These are phyloP conservation scores for Kryptopterus vitreolus DNA, from an alignment of 2,797 vertebrate genomes.

Conservation along the genomic window DNA sequence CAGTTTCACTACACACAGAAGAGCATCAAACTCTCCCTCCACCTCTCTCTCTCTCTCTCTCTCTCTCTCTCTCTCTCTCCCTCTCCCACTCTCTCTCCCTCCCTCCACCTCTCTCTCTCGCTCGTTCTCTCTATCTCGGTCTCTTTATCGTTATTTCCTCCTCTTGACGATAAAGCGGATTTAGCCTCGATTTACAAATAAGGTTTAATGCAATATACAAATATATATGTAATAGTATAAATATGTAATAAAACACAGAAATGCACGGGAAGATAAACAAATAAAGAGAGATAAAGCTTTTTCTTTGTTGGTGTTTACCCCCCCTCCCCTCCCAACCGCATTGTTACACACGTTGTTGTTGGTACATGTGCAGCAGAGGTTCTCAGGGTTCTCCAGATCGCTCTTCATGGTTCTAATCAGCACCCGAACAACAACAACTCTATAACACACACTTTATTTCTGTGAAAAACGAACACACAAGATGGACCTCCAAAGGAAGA, in stretches of 20 bases:
- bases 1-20: slow-evolving; percentile 34
- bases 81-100: slow-evolving; percentile 50
- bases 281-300: no score
- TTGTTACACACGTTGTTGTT: no score
- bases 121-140: background rate
- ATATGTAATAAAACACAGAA: no score
- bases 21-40: no score
- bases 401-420: no score
- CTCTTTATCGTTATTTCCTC: no score
- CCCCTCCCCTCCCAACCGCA: no score
- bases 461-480: background rate
- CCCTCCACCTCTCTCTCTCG: background rate
- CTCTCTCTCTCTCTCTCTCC: slow-evolving; percentile 59
- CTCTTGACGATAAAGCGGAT: background rate
- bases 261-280: background rate
- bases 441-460: background rate
- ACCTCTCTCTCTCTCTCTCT: slow-evolving; percentile 15
- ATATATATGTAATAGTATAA: no score
- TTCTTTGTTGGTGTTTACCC: no score
- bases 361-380: background rate
- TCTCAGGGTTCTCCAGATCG: no score
- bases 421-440: no score
- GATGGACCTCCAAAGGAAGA: background rate
- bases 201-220: background rate
- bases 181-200: background rate